Percentiles rank a stretch among this genome's conserved stretches.
These are phyloP conservation scores for Thunnus albacares DNA, from an alignment of 2,797 vertebrate genomes.

Conservation along the genomic window DNA sequence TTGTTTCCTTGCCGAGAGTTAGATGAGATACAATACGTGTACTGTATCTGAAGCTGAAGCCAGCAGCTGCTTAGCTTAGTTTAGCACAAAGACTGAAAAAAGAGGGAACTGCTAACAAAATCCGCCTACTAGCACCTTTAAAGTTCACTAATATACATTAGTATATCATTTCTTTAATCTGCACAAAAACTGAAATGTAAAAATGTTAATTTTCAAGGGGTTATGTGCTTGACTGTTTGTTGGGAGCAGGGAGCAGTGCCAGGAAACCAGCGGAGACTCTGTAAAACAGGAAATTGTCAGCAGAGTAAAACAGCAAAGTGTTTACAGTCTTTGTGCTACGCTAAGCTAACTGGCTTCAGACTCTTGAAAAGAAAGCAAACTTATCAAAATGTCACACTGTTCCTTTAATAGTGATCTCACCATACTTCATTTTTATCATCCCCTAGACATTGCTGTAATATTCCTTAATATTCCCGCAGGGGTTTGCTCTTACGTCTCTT, in stretches of 20 bases:
- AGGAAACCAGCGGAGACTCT: too few relatives aligned
- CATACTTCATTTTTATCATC: not conserved
- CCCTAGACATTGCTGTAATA: not conserved
- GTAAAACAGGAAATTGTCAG: too few relatives aligned
- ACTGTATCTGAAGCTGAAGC: too few relatives aligned
- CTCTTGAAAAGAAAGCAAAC: not conserved
- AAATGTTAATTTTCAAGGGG: too few relatives aligned
- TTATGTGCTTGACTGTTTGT: too few relatives aligned
- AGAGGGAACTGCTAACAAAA: not conserved
- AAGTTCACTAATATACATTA: too few relatives aligned
- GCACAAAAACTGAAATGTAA: too few relatives aligned
- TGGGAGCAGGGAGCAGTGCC: too few relatives aligned
- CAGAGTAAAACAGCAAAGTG: too few relatives aligned
- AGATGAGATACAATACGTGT: not conserved
- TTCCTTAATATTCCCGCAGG: not conserved
- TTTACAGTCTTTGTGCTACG: too few relatives aligned
- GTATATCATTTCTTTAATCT: too few relatives aligned
- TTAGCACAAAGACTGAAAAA: conserved; percentile 4
- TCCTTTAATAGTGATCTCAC: not conserved
- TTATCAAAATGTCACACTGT: not conserved
- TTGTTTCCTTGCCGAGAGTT: too few relatives aligned
- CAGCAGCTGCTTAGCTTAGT: not conserved
- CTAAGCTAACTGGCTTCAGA: not conserved
- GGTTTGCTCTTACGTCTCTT: conserved; percentile 5
- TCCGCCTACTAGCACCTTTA: not conserved